Evolutionary conservation across 1,140 invertebrate species (phyloP), one percentile per base, ranked within the genome.

Genomic region (Drosophila burlai): DNA sequence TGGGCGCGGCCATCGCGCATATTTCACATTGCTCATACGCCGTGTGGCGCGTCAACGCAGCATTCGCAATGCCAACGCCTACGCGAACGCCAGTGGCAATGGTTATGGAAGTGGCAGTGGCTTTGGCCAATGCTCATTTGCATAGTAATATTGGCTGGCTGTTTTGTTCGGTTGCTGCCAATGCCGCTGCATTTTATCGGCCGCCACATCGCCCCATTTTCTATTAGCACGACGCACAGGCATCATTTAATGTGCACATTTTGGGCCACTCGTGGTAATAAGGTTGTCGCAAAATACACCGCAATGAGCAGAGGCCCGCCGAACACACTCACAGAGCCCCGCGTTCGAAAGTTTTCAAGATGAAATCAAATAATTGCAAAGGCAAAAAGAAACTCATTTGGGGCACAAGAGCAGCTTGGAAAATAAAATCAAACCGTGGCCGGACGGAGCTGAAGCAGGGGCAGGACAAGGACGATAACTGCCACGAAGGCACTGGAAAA

Each of bases 331-430:
- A 15, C 49, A 36, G 26, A 50, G 65, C 50, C 71, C 54, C 79
- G 71, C 75, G 61, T 62, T 50, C 61, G 46, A 60, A 73, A 74
- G 61, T 80, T 82, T 80, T 90, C 85, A 75, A 90, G 85, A 90
- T 90, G 85, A 90, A 90, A 90, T 90, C 85, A 90, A 90, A 90
- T 90, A 89, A 89, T 89, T 90, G 85, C 85, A 89, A 89, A 90
- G 10, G 65, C 38, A 45, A 38, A 43, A 45, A 26, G 68, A 76
- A 90, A 89, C 85, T 90, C 85, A 89, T 89, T 89, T 89, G 63
- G 85, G 79, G 78, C 81, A 89, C 85, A 90, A 82, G 60, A 79
- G 55, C 54, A 79, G 42, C 65, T 49, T 83, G 76, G 49, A 67
- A 78, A 78, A 81, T 50, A 67, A 63, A 87, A 87, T 87, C 84